Conservation (phyloP, 2,113 vertebrate species). For the Artemisiospiza belli region DNA sequence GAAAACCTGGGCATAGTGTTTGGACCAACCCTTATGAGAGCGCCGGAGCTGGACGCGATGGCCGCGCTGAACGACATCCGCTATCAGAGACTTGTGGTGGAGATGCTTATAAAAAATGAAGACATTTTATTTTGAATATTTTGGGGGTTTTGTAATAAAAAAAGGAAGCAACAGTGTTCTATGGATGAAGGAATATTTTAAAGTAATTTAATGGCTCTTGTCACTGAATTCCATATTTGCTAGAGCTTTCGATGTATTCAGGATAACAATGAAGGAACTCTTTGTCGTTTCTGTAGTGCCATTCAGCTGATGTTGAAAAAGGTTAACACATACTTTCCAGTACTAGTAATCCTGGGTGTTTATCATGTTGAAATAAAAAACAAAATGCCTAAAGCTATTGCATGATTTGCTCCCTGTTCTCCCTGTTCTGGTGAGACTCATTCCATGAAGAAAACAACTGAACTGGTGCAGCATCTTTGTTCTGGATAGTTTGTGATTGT, state of each 20-base stretch:
- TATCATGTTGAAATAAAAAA: constrained; percentile 75
- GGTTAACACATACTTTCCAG: constrained; percentile 75
- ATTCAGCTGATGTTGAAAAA: constrained; percentile 75
- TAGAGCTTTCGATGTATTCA: constrained; percentile 79
- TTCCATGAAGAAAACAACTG: constrained; percentile 73
- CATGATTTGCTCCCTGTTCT: constrained; percentile 87
- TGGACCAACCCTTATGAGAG: constrained; percentile 95
- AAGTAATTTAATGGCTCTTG: constrained; percentile 77
- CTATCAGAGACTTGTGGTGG: constrained; percentile 98
- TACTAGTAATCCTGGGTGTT: constrained; percentile 80
- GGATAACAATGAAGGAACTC: constrained; percentile 82
- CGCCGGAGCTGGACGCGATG: constrained; percentile 91
- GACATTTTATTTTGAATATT: constrained; percentile 90
- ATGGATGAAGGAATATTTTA: constrained; percentile 79
- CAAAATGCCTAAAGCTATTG: constrained; percentile 78
- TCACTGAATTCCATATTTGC: constrained; percentile 67
- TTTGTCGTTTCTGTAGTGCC: constrained; percentile 74
- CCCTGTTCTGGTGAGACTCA: constrained; percentile 84
- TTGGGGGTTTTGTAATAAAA: constrained; percentile 72
- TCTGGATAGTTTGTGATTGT: constrained; percentile 83
- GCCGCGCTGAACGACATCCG: constrained; percentile 95
- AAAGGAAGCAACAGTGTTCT: constrained; percentile 64
- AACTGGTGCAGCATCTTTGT: constrained; percentile 78
- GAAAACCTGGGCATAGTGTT: constrained; percentile 98
- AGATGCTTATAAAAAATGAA: constrained; percentile 97